phyloP scores from a whole-genome alignment of 2,797 vertebrate genomes.

The Cossypha caffra region DNA sequence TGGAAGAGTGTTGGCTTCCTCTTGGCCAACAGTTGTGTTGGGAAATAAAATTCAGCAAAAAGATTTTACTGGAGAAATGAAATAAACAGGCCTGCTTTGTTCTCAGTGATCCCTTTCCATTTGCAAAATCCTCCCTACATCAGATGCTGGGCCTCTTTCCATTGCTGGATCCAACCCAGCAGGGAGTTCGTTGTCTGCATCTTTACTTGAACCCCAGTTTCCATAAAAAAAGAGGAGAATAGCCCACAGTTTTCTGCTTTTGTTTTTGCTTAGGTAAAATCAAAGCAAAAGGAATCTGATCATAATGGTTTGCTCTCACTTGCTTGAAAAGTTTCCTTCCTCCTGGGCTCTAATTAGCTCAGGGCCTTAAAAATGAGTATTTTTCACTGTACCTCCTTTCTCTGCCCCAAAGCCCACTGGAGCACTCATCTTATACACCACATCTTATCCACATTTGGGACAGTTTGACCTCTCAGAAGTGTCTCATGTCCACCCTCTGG shows the following conservation, averaged over 20 bases:
- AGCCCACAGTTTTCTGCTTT: background rate
- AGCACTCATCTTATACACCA: background rate
- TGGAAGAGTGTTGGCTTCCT: background rate
- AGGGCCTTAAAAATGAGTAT: background rate
- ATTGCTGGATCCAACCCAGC: background rate
- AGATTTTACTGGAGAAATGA: background rate
- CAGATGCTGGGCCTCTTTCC: background rate
- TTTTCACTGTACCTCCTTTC: background rate
- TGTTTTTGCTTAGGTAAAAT: background rate
- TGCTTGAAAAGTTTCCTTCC: background rate
- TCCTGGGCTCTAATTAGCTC: background rate
- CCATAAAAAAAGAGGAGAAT: background rate
- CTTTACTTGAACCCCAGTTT: background rate
- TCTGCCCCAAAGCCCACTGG: background rate
- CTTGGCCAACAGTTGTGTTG: background rate
- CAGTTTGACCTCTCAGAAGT: background rate
- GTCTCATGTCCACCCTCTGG: background rate
- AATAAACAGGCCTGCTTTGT: background rate
- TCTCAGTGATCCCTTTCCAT: background rate
- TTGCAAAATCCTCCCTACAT: background rate
- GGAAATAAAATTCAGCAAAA: background rate
- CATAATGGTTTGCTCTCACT: background rate
- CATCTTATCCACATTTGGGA: background rate
- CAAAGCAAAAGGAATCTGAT: background rate
- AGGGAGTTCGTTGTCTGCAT: background rate